Evolutionary conservation across 2,113 vertebrate genomes (phyloP).

Genomic region (Orthochromis indermauri): DNA sequence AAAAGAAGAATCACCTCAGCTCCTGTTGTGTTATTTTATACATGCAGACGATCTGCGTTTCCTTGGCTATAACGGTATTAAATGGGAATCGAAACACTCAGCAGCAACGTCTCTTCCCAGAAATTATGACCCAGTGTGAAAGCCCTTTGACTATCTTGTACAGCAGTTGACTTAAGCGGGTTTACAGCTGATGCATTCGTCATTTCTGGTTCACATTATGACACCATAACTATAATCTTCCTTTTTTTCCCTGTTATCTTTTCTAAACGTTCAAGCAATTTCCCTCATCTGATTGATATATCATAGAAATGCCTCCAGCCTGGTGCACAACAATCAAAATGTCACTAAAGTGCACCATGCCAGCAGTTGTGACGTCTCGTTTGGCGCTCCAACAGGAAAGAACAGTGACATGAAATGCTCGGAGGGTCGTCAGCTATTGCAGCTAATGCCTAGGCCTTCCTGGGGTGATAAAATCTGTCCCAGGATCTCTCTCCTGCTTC

Average conservation of each 20-base stretch:
- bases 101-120: background rate
- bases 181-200: background rate
- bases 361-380: background rate
- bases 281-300: background rate
- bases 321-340: background rate
- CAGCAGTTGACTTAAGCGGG: background rate
- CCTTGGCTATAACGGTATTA: background rate
- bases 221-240: background rate
- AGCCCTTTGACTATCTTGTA: background rate
- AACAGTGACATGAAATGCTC: background rate
- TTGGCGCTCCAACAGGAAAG: background rate
- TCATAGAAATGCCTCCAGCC: background rate
- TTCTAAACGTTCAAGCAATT: background rate
- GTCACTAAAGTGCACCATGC: background rate
- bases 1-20: background rate
- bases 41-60: background rate
- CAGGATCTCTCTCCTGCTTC: background rate
- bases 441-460: background rate
- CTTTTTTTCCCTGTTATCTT: background rate
- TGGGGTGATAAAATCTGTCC: background rate
- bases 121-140: background rate
- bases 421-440: background rate
- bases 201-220: background rate
- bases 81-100: background rate
- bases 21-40: background rate